These are phyloP conservation scores for Malthinus flaveolus DNA, from an alignment of 2,888 invertebrate genomes.

Conservation along the genomic window DNA sequence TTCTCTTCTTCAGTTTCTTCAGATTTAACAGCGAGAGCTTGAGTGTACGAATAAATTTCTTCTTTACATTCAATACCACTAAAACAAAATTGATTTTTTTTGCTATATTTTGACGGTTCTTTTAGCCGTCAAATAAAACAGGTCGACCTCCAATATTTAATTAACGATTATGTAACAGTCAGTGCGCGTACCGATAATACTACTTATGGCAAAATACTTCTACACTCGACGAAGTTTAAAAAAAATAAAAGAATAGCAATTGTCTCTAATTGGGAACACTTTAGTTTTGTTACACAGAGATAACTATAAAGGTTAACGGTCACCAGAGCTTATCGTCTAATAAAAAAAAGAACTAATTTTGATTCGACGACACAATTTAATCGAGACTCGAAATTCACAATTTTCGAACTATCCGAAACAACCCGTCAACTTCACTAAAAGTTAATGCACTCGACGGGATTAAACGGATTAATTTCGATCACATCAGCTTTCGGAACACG, in stretches of 20 bases:
- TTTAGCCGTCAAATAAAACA: conserved; percentile 1
- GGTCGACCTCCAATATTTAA: conserved; percentile 2
- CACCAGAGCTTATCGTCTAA: background rate
- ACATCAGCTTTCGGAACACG: too few relatives aligned
- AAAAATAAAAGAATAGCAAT: background rate
- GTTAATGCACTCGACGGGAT: too few relatives aligned
- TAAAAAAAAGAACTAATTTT: too few relatives aligned
- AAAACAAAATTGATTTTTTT: conserved; percentile 40
- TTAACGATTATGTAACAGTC: conserved; percentile 7
- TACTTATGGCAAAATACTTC: background rate
- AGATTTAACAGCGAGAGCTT: conserved; percentile 45
- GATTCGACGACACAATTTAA: too few relatives aligned
- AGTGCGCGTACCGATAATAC: conserved; percentile 6
- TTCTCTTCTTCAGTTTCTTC: conserved; percentile 18
- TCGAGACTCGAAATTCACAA: too few relatives aligned
- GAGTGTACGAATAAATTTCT: conserved; percentile 74
- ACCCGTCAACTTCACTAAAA: too few relatives aligned
- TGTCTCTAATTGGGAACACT: background rate
- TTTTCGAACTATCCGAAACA: too few relatives aligned
- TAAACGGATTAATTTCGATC: too few relatives aligned
- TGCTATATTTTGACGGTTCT: background rate
- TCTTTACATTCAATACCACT: conserved; percentile 80
- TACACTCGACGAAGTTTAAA: background rate
- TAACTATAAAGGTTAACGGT: conserved; percentile 3
- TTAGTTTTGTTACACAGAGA: background rate